Conservation (phyloP, 2,113 vertebrate species). For the Siniperca knerii region DNA sequence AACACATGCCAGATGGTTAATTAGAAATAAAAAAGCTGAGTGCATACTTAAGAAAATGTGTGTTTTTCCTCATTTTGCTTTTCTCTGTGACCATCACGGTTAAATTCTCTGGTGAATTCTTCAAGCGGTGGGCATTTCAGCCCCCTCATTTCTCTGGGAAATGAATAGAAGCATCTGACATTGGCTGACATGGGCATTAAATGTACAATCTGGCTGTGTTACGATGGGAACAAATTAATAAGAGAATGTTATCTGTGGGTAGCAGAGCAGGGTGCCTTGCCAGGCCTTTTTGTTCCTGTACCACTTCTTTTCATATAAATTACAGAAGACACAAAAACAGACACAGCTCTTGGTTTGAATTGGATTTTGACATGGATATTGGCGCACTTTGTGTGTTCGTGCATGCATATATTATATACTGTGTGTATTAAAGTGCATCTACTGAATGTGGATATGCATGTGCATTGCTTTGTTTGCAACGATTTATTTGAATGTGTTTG, state of each 20-base stretch:
- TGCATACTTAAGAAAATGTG: constrained; percentile 64
- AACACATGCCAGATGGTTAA: constrained; percentile 75
- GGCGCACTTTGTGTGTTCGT: constrained; percentile 18
- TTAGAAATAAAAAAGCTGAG: constrained; percentile 73
- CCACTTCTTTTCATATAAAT: constrained; percentile 61
- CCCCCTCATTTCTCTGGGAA: constrained; percentile 60
- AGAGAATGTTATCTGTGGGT: constrained; percentile 76
- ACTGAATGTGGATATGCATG: constrained; percentile 18
- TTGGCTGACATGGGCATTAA: constrained; percentile 71
- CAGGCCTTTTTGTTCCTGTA: constrained; percentile 62
- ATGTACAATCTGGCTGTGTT: constrained; percentile 69
- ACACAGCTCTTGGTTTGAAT: constrained; percentile 56
- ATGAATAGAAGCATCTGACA: constrained; percentile 70
- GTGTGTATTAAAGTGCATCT: constrained; percentile 25
- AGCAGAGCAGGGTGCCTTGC: constrained; percentile 64
- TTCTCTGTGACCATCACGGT: constrained; percentile 51
- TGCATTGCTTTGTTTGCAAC: constrained; percentile 24
- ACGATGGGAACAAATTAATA: constrained; percentile 72
- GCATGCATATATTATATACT: constrained; percentile 9
- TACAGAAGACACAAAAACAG: constrained; percentile 61
- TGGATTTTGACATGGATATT: constrained; percentile 56
- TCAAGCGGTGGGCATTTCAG: constrained; percentile 55
- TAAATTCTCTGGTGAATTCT: constrained; percentile 60
- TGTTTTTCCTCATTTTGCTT: constrained; percentile 50
- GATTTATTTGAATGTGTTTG: constrained; percentile 28